A percentile compares a stretch with the other conserved stretches of the same genome.
phyloP scores from a whole-genome alignment of 2,888 invertebrate genomes.

The Brenthis hecate region DNA sequence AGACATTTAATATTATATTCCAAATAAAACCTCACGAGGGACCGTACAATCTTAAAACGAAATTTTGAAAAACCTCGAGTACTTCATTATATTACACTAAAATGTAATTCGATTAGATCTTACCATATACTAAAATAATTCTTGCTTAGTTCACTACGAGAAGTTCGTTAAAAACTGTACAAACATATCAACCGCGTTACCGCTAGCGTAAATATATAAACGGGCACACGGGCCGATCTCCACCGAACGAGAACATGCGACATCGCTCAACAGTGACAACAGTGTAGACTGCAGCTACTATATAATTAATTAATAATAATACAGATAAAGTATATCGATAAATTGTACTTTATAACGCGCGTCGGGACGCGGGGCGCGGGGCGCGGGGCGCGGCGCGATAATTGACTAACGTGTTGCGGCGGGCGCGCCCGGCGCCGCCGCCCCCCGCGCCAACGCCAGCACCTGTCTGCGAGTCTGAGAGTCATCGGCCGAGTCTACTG shows the following conservation, averaged over 20 bases:
- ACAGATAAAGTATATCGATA: slow-evolving; percentile 55
- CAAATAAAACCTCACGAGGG: slow-evolving; percentile 63
- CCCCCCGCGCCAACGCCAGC: slow-evolving; percentile 54
- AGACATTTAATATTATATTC: slow-evolving; percentile 57
- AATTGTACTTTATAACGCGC: slow-evolving; percentile 68
- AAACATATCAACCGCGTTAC: slow-evolving; percentile 71
- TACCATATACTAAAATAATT: slow-evolving; percentile 80
- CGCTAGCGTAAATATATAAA: slow-evolving; percentile 59
- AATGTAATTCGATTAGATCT: slow-evolving; percentile 82
- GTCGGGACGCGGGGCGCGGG: slow-evolving; percentile 41
- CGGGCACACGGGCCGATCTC: slow-evolving; percentile 53
- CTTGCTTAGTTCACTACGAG: slow-evolving; percentile 77
- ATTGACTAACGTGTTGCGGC: slow-evolving; percentile 1
- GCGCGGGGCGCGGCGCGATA: slow-evolving; percentile 42
- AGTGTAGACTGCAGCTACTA: slow-evolving; percentile 41
- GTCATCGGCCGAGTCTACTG: slow-evolving; percentile 53
- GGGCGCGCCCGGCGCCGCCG: slow-evolving; percentile 36
- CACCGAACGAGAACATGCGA: slow-evolving; percentile 49
- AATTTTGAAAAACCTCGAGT: slow-evolving; percentile 68
- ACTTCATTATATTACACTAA: slow-evolving; percentile 75
- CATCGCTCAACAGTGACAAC: slow-evolving; percentile 58
- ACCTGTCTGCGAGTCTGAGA: slow-evolving; percentile 70
- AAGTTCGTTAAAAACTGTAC: slow-evolving; percentile 81
- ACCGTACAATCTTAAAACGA: slow-evolving; percentile 68
- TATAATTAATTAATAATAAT: slow-evolving; percentile 51